Percentiles rank a stretch among this genome's conserved stretches.
Evolutionary conservation across 1,140 invertebrate species (phyloP).

Genomic region (Drosophila jambulina): DNA sequence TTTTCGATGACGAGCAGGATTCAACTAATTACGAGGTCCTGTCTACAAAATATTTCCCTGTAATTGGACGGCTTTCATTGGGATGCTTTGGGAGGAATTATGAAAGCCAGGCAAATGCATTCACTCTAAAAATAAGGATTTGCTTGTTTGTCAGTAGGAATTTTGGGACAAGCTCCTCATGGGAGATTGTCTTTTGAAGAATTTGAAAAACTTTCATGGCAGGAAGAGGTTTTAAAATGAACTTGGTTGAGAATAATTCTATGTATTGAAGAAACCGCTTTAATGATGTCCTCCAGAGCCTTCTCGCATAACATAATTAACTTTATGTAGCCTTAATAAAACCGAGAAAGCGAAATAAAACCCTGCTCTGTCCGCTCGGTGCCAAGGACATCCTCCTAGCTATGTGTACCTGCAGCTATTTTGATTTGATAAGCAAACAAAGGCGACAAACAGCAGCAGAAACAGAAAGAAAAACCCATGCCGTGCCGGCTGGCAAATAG

Average conservation of each 20-base stretch:
- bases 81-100: conserved; percentile 27
- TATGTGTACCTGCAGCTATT: conserved; percentile 50
- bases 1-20: conserved; percentile 35
- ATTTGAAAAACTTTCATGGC: not conserved
- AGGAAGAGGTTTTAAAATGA: not conserved
- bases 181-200: not conserved
- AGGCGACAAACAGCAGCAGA: conserved; percentile 18
- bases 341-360: conserved; percentile 2
- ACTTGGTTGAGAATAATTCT: not conserved
- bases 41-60: conserved; percentile 61
- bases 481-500: conserved; percentile 60
- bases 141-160: not conserved
- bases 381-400: conserved; percentile 26
- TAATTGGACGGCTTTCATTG: conserved; percentile 58
- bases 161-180: not conserved
- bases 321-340: conserved; percentile 8
- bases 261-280: not conserved
- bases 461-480: conserved; percentile 20
- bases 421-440: conserved; percentile 60
- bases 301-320: not conserved
- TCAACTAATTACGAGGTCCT: conserved; percentile 41
- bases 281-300: not conserved
- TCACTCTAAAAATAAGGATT: conserved; percentile 20
- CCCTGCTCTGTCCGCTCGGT: not conserved
- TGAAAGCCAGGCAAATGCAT: conserved; percentile 58